Conservation (phyloP, 2,797 vertebrate species). For the Threskiornis aethiopicus region DNA sequence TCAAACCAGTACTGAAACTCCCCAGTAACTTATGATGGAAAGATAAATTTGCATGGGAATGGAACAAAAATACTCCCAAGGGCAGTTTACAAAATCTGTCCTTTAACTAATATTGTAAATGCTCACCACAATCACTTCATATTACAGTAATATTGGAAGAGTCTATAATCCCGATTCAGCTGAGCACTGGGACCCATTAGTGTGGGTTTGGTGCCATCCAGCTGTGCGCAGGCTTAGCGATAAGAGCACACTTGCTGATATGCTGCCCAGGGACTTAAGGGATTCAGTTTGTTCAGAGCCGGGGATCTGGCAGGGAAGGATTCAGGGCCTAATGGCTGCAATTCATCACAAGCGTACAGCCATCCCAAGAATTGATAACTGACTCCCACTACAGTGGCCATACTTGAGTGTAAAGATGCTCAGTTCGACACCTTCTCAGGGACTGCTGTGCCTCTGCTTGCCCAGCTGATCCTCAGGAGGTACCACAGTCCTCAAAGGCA, state of each 20-base stretch:
- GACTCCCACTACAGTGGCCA: not conserved
- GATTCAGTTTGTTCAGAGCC: not conserved
- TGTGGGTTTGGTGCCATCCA: not conserved
- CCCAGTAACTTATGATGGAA: not conserved
- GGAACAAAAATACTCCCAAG: slow-evolving; percentile 12
- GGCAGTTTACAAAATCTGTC: not conserved
- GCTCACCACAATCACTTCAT: not conserved
- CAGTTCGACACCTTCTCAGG: not conserved
- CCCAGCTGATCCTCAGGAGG: not conserved
- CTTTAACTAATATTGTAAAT: not conserved
- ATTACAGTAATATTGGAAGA: not conserved
- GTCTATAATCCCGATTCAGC: not conserved
- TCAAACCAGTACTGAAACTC: slow-evolving; percentile 1
- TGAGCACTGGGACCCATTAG: not conserved
- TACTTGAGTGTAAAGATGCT: not conserved
- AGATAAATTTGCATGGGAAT: not conserved
- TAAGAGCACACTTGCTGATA: not conserved
- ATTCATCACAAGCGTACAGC: not conserved
- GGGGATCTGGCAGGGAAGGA: not conserved
- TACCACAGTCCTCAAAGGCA: not conserved
- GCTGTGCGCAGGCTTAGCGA: not conserved
- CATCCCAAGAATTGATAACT: not conserved
- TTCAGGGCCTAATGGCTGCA: not conserved
- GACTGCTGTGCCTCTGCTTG: not conserved
- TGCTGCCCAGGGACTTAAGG: not conserved